phyloP scores from a whole-genome alignment of 2,113 vertebrate genomes.

The Pongo abelii region DNA sequence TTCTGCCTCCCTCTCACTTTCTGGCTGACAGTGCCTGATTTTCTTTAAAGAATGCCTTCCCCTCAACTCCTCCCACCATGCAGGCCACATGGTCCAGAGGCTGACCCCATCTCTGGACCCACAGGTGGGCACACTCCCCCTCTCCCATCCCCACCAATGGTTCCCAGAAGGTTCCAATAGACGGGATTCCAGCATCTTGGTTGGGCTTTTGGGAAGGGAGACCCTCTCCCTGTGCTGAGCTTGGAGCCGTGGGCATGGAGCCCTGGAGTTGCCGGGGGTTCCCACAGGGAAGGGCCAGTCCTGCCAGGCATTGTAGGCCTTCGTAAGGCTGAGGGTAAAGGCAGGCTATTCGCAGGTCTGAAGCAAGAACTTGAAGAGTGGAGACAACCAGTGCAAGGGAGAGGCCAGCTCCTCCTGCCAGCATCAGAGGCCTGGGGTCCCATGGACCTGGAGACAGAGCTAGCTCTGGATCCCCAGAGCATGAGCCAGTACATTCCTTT shows the following conservation, averaged over 20 bases:
- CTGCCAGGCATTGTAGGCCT: rapidly evolving
- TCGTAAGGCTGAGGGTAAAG: not conserved
- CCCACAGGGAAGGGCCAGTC: not conserved
- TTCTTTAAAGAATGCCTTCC: not conserved
- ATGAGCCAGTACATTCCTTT: not conserved
- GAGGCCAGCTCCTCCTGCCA: not conserved
- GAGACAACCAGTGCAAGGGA: not conserved
- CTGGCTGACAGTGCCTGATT: not conserved
- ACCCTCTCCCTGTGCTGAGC: not conserved
- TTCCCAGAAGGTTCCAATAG: not conserved
- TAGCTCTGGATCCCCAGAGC: not conserved
- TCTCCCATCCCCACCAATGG: not conserved
- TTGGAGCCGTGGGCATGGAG: not conserved
- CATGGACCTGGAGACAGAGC: rapidly evolving
- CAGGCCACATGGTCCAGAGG: not conserved
- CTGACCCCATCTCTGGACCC: not conserved
- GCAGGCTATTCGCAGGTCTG: rapidly evolving
- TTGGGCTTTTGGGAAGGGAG: not conserved
- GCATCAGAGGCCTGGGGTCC: not conserved
- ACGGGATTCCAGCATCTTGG: not conserved
- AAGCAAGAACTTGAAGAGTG: not conserved
- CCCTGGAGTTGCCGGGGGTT: not conserved
- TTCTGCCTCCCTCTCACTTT: not conserved
- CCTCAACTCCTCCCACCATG: not conserved
- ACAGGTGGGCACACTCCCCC: not conserved